Evolutionary conservation across 2,888 invertebrate genomes (phyloP).

Genomic region (Ophioninae sp.): DNA sequence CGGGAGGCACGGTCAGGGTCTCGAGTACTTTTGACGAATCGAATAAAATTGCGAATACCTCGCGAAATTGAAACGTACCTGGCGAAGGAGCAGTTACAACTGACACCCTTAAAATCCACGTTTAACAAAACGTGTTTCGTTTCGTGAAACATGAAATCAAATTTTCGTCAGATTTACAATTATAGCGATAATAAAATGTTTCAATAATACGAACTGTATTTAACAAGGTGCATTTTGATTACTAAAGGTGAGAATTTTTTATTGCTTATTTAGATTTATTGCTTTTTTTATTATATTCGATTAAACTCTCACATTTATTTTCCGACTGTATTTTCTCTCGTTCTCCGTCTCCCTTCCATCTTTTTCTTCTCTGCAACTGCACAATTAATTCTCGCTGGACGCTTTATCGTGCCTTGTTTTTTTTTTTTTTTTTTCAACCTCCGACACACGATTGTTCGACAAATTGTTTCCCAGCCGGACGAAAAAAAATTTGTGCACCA

Average conservation of each 20-base stretch:
- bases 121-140: not conserved
- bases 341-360: not conserved
- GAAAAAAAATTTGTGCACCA: constrained; percentile 24
- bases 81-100: not conserved
- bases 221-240: not conserved
- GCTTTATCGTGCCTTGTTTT: constrained; percentile 1
- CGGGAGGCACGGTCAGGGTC: constrained; percentile 52
- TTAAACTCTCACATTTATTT: not conserved
- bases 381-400: not conserved
- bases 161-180: not conserved
- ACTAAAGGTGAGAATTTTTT: not conserved
- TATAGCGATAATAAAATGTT: not conserved
- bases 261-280: not conserved
- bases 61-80: not conserved
- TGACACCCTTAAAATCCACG: not conserved
- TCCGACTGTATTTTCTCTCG: not conserved
- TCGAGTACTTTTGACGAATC: constrained; percentile 32
- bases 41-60: constrained; percentile 2
- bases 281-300: not conserved
- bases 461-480: constrained; percentile 16
- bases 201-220: not conserved
- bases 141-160: not conserved
- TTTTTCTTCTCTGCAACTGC: not conserved
- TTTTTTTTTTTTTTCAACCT: not conserved
- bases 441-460: constrained; percentile 17